Base-by-base conservation (phyloP, 92 coral and sea anemone genomes). In the Actinostola sp. region DNA sequence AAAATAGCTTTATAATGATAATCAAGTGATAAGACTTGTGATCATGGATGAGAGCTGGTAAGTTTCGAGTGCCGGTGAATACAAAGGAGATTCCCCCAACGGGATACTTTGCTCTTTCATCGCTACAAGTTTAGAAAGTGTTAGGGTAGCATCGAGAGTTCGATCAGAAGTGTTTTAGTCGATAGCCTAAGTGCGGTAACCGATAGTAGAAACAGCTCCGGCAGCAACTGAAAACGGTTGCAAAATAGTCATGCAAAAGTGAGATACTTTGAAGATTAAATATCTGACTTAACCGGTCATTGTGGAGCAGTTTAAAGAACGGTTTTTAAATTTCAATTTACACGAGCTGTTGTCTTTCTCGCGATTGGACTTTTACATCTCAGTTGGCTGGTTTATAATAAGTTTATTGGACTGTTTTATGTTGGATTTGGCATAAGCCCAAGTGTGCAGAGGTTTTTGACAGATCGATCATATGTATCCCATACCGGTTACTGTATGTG, bases 271-370 rank as follows among this genome's bases (percentile, higher is more conserved):
- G 45, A 39, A 39, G 10, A 31, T 53, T 53, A 53, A 53, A 53
- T 53, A 53, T 6, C 30, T 20, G 60, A 53, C 20, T 53, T 53
- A 53, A 53, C 60, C 8, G 10, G 60, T 25, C 60, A 53, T 53
- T 53, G 60, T 53, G 20, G 30, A 3, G 9, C 20, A 53, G 30
- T 53, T 53, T 53, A 53, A 53, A 53, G 30, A 28, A 4, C 25
- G 60, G 20, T 53, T 57, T 57, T 52, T 57, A 57, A 57, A 57
- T 38, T 27, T 27, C 63, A 57, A 29, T 57, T 53, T 53, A n/a
- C n/a, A n/a, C n/a, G n/a, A n/a, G n/a, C n/a, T n/a, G n/a, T n/a
- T n/a, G n/a, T n/a, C n/a, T n/a, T n/a, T n/a, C n/a, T n/a, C n/a
- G n/a, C n/a, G n/a, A n/a, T n/a, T n/a, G n/a, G n/a, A n/a, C n/a